phyloP scores from a whole-genome alignment of 2,113 vertebrate genomes.

The Cheilinus undulatus region DNA sequence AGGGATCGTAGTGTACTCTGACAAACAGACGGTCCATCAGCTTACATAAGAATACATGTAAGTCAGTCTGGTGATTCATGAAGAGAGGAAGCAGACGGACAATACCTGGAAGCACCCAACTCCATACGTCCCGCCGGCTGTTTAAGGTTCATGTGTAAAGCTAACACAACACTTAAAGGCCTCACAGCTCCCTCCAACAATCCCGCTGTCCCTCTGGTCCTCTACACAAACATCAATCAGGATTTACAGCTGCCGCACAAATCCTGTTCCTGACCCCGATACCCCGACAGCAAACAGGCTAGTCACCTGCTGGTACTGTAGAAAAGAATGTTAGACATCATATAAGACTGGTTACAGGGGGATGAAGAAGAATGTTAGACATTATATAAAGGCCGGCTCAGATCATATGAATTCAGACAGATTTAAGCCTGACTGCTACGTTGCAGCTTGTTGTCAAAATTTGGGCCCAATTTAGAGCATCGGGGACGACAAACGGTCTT shows the following conservation, averaged over 20 bases:
- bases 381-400: too few species aligned
- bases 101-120: constrained; percentile 73
- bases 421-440: too few species aligned
- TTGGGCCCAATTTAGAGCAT: too few species aligned
- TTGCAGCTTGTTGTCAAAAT: too few species aligned
- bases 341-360: too few species aligned
- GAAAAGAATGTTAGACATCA: too few species aligned
- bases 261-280: constrained; percentile 64
- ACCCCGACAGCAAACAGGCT: constrained; percentile 42
- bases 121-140: constrained; percentile 39
- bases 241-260: constrained; percentile 63
- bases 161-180: constrained; percentile 61
- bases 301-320: constrained; percentile 18
- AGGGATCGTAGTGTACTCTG: neutral
- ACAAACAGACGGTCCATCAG: constrained; percentile 32
- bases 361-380: too few species aligned
- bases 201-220: constrained; percentile 62
- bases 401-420: too few species aligned
- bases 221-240: constrained; percentile 68
- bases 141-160: constrained; percentile 66
- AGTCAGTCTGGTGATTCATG: constrained; percentile 53
- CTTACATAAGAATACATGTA: too few species aligned
- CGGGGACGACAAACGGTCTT: too few species aligned
- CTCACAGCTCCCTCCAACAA: constrained; percentile 63
- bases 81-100: constrained; percentile 72